A percentile compares a stretch with the other conserved stretches of the same genome.
phyloP scores from a whole-genome alignment of 1,140 invertebrate genomes.

The Dendrolimus punctatus region DNA sequence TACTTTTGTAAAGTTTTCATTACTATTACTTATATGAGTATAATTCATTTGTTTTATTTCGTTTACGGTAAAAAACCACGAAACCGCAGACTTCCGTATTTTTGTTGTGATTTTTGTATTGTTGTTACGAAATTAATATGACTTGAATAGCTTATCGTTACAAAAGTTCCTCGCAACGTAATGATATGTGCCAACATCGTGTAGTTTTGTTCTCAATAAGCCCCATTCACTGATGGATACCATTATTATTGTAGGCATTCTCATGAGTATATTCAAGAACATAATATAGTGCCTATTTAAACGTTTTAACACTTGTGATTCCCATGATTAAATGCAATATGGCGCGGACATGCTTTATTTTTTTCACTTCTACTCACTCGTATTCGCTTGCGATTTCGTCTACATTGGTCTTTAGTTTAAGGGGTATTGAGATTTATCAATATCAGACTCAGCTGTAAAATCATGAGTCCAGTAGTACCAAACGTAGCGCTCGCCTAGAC shows the following conservation, averaged over 20 bases:
- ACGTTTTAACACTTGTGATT: not conserved
- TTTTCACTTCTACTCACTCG: no score
- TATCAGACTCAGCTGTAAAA: no score
- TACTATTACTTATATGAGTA: not conserved
- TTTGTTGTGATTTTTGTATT: constrained; percentile 48
- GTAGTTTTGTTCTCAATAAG: not conserved
- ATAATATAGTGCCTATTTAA: constrained; percentile 1
- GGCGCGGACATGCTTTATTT: not conserved
- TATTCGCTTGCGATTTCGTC: no score
- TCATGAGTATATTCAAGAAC: constrained; percentile 1
- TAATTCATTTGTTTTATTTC: constrained; percentile 10
- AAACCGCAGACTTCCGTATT: constrained; percentile 46
- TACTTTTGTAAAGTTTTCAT: constrained; percentile 10
- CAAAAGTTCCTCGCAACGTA: constrained; percentile 4
- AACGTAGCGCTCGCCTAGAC: no score
- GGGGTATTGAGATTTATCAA: no score
- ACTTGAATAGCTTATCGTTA: constrained; percentile 12
- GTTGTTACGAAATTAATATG: constrained; percentile 11
- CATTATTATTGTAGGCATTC: constrained; percentile 7
- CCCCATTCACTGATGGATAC: not conserved
- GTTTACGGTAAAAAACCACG: constrained; percentile 34
- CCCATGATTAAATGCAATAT: constrained; percentile 3
- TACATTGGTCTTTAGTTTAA: no score
- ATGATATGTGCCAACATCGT: not conserved
- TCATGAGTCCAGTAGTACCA: no score